phyloP scores from a whole-genome alignment of 2,797 vertebrate genomes.

The Bradypodion pumilum region DNA sequence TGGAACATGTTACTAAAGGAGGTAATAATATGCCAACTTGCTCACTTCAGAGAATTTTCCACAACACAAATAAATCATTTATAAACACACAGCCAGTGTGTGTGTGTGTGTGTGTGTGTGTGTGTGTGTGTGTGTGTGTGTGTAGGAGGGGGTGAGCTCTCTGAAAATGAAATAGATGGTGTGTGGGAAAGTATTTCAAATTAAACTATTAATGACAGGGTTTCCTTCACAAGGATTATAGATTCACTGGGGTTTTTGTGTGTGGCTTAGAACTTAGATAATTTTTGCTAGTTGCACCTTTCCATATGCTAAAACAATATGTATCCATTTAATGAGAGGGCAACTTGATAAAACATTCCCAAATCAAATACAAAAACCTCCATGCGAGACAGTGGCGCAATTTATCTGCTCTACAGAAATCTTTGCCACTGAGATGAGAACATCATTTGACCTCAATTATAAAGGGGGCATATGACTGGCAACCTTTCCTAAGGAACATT shows the following conservation, averaged over 20 bases:
- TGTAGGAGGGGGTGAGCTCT: neutral
- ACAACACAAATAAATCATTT: constrained; percentile 9
- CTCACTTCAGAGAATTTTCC: constrained; percentile 2
- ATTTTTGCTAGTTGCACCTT: neutral
- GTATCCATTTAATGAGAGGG: neutral
- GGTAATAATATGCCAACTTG: constrained; percentile 20
- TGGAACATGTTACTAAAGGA: neutral
- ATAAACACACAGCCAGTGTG: neutral
- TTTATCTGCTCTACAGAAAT: neutral
- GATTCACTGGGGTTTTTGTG: neutral
- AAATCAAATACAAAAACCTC: neutral
- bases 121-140: rapidly evolving
- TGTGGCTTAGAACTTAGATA: no score
- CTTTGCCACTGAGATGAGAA: neutral
- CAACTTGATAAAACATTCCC: neutral
- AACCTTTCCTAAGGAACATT: neutral
- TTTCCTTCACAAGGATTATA: neutral
- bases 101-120: rapidly evolving
- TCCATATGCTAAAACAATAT: neutral
- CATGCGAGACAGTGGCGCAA: neutral
- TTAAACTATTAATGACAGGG: neutral
- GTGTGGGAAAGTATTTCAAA: constrained; percentile 5
- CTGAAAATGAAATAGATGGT: neutral
- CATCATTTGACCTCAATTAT: neutral
- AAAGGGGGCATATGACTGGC: neutral